Conservation (phyloP, 2,888 invertebrate genomes). For the Lucinisca nassula region DNA sequence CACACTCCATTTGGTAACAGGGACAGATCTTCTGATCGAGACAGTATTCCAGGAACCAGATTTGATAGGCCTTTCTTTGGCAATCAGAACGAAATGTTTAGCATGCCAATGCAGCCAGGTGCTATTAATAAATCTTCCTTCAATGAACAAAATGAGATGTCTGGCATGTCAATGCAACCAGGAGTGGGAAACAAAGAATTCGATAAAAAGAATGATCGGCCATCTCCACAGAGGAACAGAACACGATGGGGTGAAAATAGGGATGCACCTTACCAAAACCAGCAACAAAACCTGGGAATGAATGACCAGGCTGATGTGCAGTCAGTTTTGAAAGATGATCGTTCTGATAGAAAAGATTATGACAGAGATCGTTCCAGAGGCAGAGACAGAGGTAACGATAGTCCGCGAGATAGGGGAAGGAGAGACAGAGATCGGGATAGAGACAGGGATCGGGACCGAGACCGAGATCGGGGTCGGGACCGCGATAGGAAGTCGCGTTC, state of each 20-base stretch:
- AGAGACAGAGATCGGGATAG: constrained; percentile 44
- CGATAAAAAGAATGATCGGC: neutral
- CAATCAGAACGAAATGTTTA: neutral
- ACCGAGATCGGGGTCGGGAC: constrained; percentile 69
- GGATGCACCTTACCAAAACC: neutral
- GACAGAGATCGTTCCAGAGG: constrained; percentile 27
- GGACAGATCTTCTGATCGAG: neutral
- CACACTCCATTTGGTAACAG: neutral
- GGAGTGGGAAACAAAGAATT: neutral
- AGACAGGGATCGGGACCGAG: constrained; percentile 46
- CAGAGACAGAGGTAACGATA: constrained; percentile 33
- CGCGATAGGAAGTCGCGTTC: constrained; percentile 60
- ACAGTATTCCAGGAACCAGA: neutral
- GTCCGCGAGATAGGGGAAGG: constrained; percentile 55
- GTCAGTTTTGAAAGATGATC: neutral
- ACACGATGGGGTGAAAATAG: constrained; percentile 2
- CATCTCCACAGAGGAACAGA: neutral
- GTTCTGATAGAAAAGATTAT: neutral
- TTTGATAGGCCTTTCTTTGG: neutral
- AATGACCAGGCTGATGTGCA: neutral
- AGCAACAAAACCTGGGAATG: neutral
- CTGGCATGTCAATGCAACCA: neutral
- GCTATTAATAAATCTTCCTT: neutral
- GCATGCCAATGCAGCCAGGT: neutral
- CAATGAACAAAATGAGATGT: neutral